phyloP scores from a whole-genome alignment of 1,140 invertebrate species.

The Drosophila pectinifera region DNA sequence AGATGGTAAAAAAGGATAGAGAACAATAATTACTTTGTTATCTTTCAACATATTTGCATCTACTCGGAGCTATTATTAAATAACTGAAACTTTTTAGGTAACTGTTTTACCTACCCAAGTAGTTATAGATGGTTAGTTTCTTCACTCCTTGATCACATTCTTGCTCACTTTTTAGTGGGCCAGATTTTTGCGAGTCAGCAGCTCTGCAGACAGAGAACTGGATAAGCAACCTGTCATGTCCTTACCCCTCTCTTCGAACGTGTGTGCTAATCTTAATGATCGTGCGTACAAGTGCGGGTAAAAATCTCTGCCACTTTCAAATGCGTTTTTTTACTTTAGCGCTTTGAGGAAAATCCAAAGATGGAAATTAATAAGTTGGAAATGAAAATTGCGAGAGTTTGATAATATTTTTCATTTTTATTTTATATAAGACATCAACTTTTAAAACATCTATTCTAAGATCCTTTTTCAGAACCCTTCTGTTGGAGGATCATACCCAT shows the following conservation, averaged over 20 bases:
- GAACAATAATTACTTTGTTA: too few species aligned
- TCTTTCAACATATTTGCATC: too few species aligned
- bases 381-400: too few species aligned
- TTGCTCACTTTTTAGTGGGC: conserved; percentile 27
- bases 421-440: too few species aligned
- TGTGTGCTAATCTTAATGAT: conserved; percentile 50
- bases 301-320: conserved; percentile 6
- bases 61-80: too few species aligned
- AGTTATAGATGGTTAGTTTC: not conserved
- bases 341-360: conserved; percentile 2
- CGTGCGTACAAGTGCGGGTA: conserved; percentile 44
- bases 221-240: conserved; percentile 68
- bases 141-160: conserved; percentile 24
- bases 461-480: too few species aligned
- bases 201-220: conserved; percentile 56
- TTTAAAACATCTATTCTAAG: too few species aligned
- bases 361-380: too few species aligned
- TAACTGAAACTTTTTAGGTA: not conserved
- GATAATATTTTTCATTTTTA: too few species aligned
- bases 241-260: not conserved
- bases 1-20: too few species aligned
- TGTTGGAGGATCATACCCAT: too few species aligned
- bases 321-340: conserved; percentile 3
- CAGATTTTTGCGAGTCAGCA: conserved; percentile 45
- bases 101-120: too few species aligned